phyloP scores from a whole-genome alignment of 2,113 vertebrate species.

The Sakesphorus luctuosus region DNA sequence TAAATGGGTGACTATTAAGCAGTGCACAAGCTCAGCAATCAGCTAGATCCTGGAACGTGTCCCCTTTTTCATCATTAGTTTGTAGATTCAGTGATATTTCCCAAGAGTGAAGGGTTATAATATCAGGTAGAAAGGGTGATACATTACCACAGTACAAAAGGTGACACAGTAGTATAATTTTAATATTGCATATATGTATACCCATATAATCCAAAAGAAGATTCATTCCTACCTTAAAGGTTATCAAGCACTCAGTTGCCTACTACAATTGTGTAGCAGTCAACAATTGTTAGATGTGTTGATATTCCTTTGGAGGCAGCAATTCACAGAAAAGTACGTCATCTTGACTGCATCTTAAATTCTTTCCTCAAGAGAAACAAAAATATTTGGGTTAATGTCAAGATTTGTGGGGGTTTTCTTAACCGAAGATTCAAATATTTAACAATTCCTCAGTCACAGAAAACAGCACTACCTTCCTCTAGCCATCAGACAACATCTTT shows the following conservation, averaged over 20 bases:
- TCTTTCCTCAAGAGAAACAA: not conserved
- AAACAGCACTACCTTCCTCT: not conserved
- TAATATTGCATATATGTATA: not conserved
- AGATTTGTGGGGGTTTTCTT: not conserved
- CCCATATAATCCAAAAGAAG: not conserved
- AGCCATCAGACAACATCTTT: not conserved
- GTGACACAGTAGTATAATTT: not conserved
- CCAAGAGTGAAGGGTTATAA: not conserved
- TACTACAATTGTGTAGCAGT: not conserved
- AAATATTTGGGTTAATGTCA: not conserved
- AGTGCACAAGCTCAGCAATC: rapidly evolving
- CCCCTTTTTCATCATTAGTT: not conserved
- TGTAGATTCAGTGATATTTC: not conserved
- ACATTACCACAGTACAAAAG: not conserved
- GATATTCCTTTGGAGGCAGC: not conserved
- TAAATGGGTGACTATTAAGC: too few relatives aligned
- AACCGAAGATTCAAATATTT: not conserved
- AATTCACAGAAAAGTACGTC: not conserved
- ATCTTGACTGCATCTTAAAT: not conserved
- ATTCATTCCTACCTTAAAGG: not conserved
- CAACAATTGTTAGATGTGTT: not conserved
- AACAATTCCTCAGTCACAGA: not conserved
- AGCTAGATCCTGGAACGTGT: not conserved
- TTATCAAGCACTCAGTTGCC: not conserved
- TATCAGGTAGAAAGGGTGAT: not conserved